A percentile compares a stretch with the other conserved stretches of the same genome.
phyloP scores from a whole-genome alignment of 2,888 invertebrate species.

The Chrysotoxum bicinctum region DNA sequence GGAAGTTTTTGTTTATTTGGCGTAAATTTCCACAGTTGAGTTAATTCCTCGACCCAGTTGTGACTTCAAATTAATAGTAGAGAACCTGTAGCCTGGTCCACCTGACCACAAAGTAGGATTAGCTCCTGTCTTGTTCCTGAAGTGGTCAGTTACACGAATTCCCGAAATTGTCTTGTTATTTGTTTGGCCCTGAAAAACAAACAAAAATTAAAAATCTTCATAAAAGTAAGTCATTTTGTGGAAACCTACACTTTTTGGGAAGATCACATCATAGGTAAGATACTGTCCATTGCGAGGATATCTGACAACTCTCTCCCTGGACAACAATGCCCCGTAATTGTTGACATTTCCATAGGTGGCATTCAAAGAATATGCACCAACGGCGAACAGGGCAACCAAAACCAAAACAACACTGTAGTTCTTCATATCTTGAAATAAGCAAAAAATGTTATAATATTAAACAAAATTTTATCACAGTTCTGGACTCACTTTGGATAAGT shows the following conservation, averaged over 20 bases:
- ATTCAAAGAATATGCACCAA: slow-evolving; percentile 16
- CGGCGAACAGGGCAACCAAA: slow-evolving; percentile 13
- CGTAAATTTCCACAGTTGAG: slow-evolving; percentile 24
- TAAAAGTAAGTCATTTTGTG: not conserved
- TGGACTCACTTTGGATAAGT: not conserved
- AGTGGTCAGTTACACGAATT: slow-evolving; percentile 26
- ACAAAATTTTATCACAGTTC: slow-evolving; percentile 46
- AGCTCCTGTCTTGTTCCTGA: slow-evolving; percentile 15
- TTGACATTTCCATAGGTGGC: slow-evolving; percentile 21
- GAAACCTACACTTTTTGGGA: slow-evolving; percentile 16
- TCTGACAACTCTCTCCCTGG: not conserved
- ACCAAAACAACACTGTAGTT: slow-evolving; percentile 4
- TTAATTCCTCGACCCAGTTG: slow-evolving; percentile 28
- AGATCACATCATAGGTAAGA: not conserved
- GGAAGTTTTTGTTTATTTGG: no score
- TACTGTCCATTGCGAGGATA: slow-evolving; percentile 8
- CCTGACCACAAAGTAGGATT: slow-evolving; percentile 15
- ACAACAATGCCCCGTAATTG: not conserved
- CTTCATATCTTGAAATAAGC: slow-evolving; percentile 15
- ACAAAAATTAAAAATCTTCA: not conserved
- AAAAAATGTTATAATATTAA: not conserved
- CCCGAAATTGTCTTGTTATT: slow-evolving; percentile 18
- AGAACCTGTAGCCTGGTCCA: slow-evolving; percentile 7
- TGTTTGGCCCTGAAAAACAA: not conserved
- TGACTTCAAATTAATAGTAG: slow-evolving; percentile 25